These are phyloP conservation scores for Phataginus tetradactyla DNA, from an alignment of 2,797 vertebrate species.

Conservation along the genomic window DNA sequence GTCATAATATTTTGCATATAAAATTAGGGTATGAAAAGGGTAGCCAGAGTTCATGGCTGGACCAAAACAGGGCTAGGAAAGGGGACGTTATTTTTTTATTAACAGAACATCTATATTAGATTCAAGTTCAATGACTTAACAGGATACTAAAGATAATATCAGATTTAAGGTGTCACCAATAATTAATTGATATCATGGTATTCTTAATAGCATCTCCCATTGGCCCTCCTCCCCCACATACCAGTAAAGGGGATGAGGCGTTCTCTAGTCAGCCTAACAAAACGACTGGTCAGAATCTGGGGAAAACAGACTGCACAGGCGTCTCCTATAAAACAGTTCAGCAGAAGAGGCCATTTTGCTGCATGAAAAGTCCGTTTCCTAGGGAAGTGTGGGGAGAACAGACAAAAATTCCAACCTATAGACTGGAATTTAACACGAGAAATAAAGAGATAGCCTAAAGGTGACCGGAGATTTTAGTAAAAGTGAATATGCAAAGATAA, in stretches of 20 bases:
- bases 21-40: no score
- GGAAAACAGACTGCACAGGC: rapidly evolving
- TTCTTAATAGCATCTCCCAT: not conserved
- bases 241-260: rapidly evolving
- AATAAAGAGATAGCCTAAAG: not conserved
- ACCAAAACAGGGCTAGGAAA: rapidly evolving
- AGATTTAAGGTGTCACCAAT: not conserved
- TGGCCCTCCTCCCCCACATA: rapidly evolving
- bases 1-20: no score
- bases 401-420: not conserved
- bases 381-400: no score
- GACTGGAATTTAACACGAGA: no score
- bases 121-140: not conserved
- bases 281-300: not conserved
- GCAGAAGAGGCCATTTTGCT: rapidly evolving
- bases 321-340: not conserved
- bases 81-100: rapidly evolving
- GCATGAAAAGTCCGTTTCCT: not conserved
- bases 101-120: not conserved
- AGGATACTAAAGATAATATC: not conserved
- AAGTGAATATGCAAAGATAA: not conserved
- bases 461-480: not conserved
- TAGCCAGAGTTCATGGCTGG: not conserved
- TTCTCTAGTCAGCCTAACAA: rapidly evolving
- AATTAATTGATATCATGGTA: rapidly evolving